These are phyloP conservation scores for Python bivittatus DNA, from an alignment of 2,113 vertebrate species.

Conservation along the genomic window DNA sequence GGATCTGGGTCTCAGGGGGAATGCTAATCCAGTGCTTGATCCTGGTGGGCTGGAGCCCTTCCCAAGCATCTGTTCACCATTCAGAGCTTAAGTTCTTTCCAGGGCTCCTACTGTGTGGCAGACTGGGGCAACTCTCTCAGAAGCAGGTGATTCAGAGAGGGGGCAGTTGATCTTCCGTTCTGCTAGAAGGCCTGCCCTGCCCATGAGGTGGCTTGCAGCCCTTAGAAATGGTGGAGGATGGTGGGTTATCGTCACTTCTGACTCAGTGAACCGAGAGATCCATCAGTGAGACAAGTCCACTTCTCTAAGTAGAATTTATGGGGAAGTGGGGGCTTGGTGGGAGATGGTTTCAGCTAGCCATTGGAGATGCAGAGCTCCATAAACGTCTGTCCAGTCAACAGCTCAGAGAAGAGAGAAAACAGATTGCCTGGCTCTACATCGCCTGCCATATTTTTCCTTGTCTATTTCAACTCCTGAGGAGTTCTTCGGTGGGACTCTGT, in stretches of 20 bases:
- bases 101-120: background rate
- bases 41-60: background rate
- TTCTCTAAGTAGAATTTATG: background rate
- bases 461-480: background rate
- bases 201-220: too few species aligned
- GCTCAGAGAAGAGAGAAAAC: background rate
- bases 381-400: background rate
- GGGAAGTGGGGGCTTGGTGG: background rate
- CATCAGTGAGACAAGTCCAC: background rate
- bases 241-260: background rate
- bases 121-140: background rate
- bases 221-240: background rate
- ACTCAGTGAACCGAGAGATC: background rate
- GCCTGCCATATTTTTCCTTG: background rate
- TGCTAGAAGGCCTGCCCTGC: background rate
- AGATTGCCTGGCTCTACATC: background rate
- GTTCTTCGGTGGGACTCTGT: background rate
- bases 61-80: background rate
- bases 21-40: background rate
- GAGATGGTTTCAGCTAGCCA: background rate
- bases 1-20: background rate
- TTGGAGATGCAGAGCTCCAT: background rate
- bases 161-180: background rate
- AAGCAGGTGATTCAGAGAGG: background rate
- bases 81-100: background rate